phyloP scores from a whole-genome alignment of 2,888 invertebrate species.

The Rhaphigaster nebulosa region DNA sequence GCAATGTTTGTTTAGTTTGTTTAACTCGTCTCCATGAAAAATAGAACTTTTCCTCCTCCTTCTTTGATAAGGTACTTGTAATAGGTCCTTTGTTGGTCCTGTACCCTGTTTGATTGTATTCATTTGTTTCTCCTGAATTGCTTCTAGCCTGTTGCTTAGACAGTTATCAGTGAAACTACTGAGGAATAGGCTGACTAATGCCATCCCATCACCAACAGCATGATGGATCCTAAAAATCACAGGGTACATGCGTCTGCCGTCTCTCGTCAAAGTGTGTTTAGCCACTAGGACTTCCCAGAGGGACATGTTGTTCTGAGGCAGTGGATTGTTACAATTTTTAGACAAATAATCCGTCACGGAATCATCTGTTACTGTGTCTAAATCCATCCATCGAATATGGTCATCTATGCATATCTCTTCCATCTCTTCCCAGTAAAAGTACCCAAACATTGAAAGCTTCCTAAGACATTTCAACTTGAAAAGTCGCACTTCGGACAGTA shows the following conservation, averaged over 20 bases:
- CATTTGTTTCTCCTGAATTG: slow-evolving; percentile 25
- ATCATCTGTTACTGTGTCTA: slow-evolving; percentile 66
- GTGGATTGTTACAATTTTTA: slow-evolving; percentile 69
- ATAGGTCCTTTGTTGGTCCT: not conserved
- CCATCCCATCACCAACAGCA: slow-evolving; percentile 73
- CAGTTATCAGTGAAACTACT: slow-evolving; percentile 57
- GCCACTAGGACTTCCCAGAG: slow-evolving; percentile 73
- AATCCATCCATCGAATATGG: slow-evolving; percentile 70
- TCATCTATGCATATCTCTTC: slow-evolving; percentile 69
- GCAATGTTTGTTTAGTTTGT: slow-evolving; percentile 54
- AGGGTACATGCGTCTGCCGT: slow-evolving; percentile 68
- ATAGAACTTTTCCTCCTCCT: slow-evolving; percentile 36
- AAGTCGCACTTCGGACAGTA: slow-evolving; percentile 64
- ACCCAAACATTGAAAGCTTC: slow-evolving; percentile 70
- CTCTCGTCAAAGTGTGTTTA: slow-evolving; percentile 65
- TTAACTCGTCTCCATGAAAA: slow-evolving; percentile 53
- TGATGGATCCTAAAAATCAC: slow-evolving; percentile 73
- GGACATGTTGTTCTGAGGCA: slow-evolving; percentile 71
- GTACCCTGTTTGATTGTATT: slow-evolving; percentile 38
- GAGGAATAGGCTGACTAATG: slow-evolving; percentile 71
- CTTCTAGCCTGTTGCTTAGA: slow-evolving; percentile 50
- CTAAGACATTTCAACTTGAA: slow-evolving; percentile 71
- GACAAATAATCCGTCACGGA: slow-evolving; percentile 67
- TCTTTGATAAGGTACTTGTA: not conserved
- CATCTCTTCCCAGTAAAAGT: slow-evolving; percentile 71